phyloP scores from a whole-genome alignment of 2,888 invertebrate species.

The Chymomyza procnemis region DNA sequence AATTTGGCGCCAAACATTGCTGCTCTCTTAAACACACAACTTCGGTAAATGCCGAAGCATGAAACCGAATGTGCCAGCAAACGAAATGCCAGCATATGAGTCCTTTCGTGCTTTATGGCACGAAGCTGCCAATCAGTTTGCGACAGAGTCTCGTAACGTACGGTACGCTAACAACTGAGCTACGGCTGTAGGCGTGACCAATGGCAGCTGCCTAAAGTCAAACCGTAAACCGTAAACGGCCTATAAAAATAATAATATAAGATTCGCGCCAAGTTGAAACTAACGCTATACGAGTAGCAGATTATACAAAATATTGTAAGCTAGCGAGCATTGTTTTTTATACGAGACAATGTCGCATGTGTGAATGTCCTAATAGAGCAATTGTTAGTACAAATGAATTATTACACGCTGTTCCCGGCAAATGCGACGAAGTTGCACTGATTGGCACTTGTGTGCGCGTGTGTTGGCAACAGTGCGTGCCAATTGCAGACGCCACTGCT shows the following conservation, averaged over 20 bases:
- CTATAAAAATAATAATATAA: constrained; percentile 1
- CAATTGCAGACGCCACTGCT: not conserved
- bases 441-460: constrained; percentile 20
- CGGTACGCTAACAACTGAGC: constrained; percentile 51
- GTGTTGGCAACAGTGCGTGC: constrained; percentile 1
- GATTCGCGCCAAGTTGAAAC: not conserved
- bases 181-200: constrained; percentile 43
- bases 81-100: not conserved
- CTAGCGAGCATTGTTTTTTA: constrained; percentile 1
- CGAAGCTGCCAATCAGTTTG: constrained; percentile 69
- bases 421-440: constrained; percentile 6
- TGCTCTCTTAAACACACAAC: constrained; percentile 14
- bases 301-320: constrained; percentile 22
- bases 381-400: constrained; percentile 37
- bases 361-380: constrained; percentile 32
- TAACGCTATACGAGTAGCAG: constrained; percentile 6
- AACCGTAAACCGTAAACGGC: not conserved
- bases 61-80: not conserved
- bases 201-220: constrained; percentile 46
- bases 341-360: constrained; percentile 9
- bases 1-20: constrained; percentile 72
- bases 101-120: constrained; percentile 12
- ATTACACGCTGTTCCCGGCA: constrained; percentile 11
- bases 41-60: constrained; percentile 30
- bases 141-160: constrained; percentile 74